phyloP scores from a whole-genome alignment of 2,113 vertebrate genomes.

The Strix uralensis region DNA sequence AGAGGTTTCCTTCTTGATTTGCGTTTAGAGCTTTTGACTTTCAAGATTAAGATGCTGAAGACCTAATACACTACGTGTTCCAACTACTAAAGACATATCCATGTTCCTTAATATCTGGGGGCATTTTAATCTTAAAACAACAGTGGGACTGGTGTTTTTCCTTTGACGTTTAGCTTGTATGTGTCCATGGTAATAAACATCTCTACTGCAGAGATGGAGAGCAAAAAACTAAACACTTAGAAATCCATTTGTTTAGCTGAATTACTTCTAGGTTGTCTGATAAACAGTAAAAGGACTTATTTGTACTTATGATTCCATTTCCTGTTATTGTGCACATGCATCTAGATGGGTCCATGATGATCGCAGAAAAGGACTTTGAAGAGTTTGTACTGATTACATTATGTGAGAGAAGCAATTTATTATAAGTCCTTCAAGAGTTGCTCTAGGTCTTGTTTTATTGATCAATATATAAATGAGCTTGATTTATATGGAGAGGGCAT shows the following conservation, averaged over 20 bases:
- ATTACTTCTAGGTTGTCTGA: background rate
- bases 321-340: background rate
- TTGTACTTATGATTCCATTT: constrained; percentile 21
- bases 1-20: background rate
- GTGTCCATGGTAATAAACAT: background rate
- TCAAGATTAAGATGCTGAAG: background rate
- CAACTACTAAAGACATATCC: background rate
- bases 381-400: constrained; percentile 42
- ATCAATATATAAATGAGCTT: constrained; percentile 25
- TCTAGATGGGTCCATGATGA: background rate
- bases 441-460: constrained; percentile 44
- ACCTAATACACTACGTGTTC: background rate
- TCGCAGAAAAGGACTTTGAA: constrained; percentile 41
- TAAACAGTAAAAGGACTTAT: background rate
- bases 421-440: constrained; percentile 39
- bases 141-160: background rate
- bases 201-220: background rate
- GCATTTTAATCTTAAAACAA: background rate
- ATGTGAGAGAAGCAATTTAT: constrained; percentile 34
- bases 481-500: constrained; percentile 14
- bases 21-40: background rate
- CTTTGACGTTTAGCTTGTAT: background rate
- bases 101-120: background rate
- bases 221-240: background rate
- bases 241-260: constrained; percentile 14